Conservation (phyloP, 1,140 invertebrate genomes). For the Drosophila nigromelanica region DNA sequence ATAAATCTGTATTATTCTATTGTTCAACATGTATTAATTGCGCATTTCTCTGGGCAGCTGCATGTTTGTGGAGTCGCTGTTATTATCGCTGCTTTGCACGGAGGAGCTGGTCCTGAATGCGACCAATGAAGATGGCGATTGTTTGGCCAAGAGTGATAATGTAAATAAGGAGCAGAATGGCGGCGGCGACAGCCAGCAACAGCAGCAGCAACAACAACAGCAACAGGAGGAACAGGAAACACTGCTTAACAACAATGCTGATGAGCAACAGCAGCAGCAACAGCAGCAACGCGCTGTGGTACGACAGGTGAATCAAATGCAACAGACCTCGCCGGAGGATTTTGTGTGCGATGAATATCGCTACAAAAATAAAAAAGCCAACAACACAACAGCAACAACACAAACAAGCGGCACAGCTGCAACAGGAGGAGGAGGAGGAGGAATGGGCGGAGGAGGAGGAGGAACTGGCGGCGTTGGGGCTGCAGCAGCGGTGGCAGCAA, state of each 20-base stretch:
- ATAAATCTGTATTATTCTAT: constrained; percentile 1
- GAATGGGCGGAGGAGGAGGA: not conserved
- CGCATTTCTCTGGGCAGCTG: constrained; percentile 49
- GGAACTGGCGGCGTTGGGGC: constrained; percentile 28
- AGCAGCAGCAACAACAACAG: constrained; percentile 52
- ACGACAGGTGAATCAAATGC: constrained; percentile 82
- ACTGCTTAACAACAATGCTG: constrained; percentile 77
- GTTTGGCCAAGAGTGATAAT: constrained; percentile 81
- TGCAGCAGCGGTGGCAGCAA: constrained; percentile 43
- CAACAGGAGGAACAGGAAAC: constrained; percentile 69
- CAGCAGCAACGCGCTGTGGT: constrained; percentile 54
- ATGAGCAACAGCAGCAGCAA: constrained; percentile 63
- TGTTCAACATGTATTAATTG: not conserved
- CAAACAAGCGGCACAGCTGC: constrained; percentile 56
- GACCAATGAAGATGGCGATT: constrained; percentile 45
- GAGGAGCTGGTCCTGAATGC: constrained; percentile 63
- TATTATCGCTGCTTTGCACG: constrained; percentile 73
- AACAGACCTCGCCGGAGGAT: constrained; percentile 82
- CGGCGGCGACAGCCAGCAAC: constrained; percentile 44
- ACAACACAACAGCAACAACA: constrained; percentile 62
- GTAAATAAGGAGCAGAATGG: constrained; percentile 80
- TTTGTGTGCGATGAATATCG: constrained; percentile 80
- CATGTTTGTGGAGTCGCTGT: constrained; percentile 78
- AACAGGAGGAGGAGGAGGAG: constrained; percentile 25
- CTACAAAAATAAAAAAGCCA: constrained; percentile 75